Base-by-base conservation (phyloP, 2,113 vertebrate genomes). In the Brachyhypopomus gauderio region DNA sequence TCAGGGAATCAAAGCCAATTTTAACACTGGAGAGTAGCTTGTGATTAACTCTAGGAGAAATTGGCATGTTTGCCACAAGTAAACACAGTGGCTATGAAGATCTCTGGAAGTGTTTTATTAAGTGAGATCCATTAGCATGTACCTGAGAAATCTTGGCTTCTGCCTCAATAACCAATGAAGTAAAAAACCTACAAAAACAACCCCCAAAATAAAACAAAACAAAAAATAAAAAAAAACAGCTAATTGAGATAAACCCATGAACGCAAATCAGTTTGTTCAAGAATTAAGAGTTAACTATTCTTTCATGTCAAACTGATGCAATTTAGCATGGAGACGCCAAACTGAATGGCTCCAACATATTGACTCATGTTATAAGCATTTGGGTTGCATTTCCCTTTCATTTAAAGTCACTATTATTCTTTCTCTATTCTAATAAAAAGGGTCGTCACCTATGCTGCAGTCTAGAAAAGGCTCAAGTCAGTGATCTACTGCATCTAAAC, bases 241-340 rank as follows among this genome's bases (percentile, higher is more conserved):
- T 81, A 85, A 82, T 36, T 75, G 76, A 81, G 79, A 64, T 45
- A 56, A 45, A 78, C 48, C 70, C 48, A 75, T 79, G 34, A 80
- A 60, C 74, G 38, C 85, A 77, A 81, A 78, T 34, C 66, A 73
- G 84, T 88, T 89, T 62, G 89, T 83, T 90, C 88, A 64, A 90
- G 90, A 89, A 88, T 78, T 4, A 4, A 36, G 11, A 25, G 67
- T 30, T 30, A 67, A 38, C 64, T 36, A 80, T 84, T 86, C 75
- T 67, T 73, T 92, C 91, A 89, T 84, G 76, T 79, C 89, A 89
- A 87, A 84, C 85, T 63, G 55, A 0, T 52, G 83, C 59, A 52
- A 59, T 64, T 70, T 30, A 79, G 55, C 20, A 58, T 59, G 25
- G 52, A 72, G 48, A 77, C 67, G 52, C 67, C 48, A 80, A 84